Percentiles rank a stretch among this genome's conserved stretches.
phyloP scores from a whole-genome alignment of 2,797 vertebrate genomes.

The Girardinus metallicus region DNA sequence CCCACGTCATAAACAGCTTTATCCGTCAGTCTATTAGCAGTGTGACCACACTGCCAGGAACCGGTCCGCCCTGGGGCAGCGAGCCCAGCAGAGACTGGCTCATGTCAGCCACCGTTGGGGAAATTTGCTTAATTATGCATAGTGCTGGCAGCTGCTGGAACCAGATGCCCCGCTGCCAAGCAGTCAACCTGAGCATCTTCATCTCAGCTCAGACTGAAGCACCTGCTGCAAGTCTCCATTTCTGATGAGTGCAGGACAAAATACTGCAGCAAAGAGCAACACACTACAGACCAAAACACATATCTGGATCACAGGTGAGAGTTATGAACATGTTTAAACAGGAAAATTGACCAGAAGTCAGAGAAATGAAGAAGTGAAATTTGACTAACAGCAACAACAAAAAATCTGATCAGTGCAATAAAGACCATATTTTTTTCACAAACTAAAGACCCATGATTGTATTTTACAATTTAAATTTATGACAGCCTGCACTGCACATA shows the following conservation, averaged over 20 bases:
- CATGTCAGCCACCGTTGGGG: conserved; percentile 57
- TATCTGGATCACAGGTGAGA: not conserved
- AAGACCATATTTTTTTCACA: not conserved
- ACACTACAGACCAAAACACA: not conserved
- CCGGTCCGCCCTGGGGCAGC: conserved; percentile 55
- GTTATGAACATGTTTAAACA: not conserved
- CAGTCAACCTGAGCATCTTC: conserved; percentile 40
- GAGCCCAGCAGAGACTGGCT: conserved; percentile 67
- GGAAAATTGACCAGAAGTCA: not conserved
- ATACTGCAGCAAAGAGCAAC: conserved; percentile 18
- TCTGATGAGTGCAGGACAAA: conserved; percentile 17
- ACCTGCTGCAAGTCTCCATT: conserved; percentile 33
- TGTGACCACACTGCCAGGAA: conserved; percentile 62
- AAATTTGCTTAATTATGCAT: conserved; percentile 69
- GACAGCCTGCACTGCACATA: not conserved
- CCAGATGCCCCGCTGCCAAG: conserved; percentile 61
- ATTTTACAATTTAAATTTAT: not conserved
- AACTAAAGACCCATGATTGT: not conserved
- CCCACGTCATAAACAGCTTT: conserved; percentile 68
- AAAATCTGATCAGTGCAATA: not conserved
- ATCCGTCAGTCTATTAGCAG: conserved; percentile 65
- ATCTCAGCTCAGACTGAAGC: conserved; percentile 25
- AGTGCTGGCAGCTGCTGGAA: conserved; percentile 48
- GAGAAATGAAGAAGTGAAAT: not conserved
- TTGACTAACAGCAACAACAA: not conserved